Base-by-base conservation (phyloP, 2,888 invertebrate genomes). In the Amiota mariae region DNA sequence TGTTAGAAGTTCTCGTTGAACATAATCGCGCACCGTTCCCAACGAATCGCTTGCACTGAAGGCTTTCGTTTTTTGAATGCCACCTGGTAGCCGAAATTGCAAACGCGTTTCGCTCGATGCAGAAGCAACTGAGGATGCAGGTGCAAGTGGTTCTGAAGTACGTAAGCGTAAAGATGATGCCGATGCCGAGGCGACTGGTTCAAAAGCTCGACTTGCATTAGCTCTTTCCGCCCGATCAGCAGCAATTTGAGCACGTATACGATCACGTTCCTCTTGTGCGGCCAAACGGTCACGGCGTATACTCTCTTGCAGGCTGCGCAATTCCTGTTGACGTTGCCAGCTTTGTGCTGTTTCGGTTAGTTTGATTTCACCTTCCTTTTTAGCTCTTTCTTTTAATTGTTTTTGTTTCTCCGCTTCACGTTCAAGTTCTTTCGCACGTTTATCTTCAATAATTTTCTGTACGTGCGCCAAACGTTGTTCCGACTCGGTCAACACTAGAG, bases 1-100 rank as follows among this genome's bases (percentile, higher is more conserved):
- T 71, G 86, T 73, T 76, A 90, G 64, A 72, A 90, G 67, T 73
- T 84, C 84, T 1, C 48, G 73, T 56, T 83, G 86, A 1, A 91
- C 89, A 80, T 89, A 91, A 20, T 82, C 82, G 6, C 91, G 89
- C 57, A 92, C 90, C n/a, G 92, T 91, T 0, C 90, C 90, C 3
- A 98, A 90, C 0, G 93, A 92, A 24, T 93, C 93, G 59, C 91
- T 91, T 0, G 94, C 93, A 48, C 93, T 91, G 87, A 98, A 97
- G 79, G 93, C 93, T 49, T 95, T 93, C 3, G 93, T 94, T 77
- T 94, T 92, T 0, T 94, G 92, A 0, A 93, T 92, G 0, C 97
- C 97, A 88, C 96, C 95, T 0, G 97, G 95, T 79, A 97, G 87
- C 82, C 95, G 94, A 88, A 98, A 96, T 91, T 97, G 97, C 56